phyloP scores from a whole-genome alignment of 2,888 invertebrate species.

The Protonemura montana region DNA sequence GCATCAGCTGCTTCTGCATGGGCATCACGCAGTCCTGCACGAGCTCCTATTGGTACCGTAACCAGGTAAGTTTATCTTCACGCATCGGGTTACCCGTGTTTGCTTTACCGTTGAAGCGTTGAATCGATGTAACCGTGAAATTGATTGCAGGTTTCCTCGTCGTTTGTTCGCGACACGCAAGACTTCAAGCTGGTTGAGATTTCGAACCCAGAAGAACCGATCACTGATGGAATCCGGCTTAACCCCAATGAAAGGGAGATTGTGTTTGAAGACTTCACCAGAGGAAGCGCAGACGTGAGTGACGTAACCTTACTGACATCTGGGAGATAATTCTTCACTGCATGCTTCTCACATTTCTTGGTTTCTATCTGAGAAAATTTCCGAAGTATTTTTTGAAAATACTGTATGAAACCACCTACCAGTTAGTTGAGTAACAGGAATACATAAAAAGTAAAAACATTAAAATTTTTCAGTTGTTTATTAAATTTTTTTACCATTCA shows the following conservation, averaged over 20 bases:
- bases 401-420: too few species aligned
- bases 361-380: too few species aligned
- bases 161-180: slow-evolving; percentile 64
- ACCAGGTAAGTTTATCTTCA: slow-evolving; percentile 61
- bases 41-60: slow-evolving; percentile 79
- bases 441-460: too few species aligned
- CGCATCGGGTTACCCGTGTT: too few species aligned
- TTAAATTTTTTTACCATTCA: too few species aligned
- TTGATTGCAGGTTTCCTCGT: slow-evolving; percentile 60
- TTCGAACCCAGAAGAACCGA: slow-evolving; percentile 59
- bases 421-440: too few species aligned
- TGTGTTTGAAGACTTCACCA: slow-evolving; percentile 67
- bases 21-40: slow-evolving; percentile 81
- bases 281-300: slow-evolving; percentile 62
- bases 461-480: too few species aligned
- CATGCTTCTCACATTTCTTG: too few species aligned
- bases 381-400: too few species aligned
- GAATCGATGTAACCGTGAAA: slow-evolving; percentile 26
- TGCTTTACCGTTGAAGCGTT: slow-evolving; percentile 15
- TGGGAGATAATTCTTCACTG: too few species aligned
- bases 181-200: slow-evolving; percentile 64
- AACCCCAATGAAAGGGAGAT: slow-evolving; percentile 69
- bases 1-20: slow-evolving; percentile 95
- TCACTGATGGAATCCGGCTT: slow-evolving; percentile 62
- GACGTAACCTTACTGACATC: neutral